Evolutionary conservation across 1,140 invertebrate species (phyloP).

Genomic region (Ptiloglossa arizonensis): DNA sequence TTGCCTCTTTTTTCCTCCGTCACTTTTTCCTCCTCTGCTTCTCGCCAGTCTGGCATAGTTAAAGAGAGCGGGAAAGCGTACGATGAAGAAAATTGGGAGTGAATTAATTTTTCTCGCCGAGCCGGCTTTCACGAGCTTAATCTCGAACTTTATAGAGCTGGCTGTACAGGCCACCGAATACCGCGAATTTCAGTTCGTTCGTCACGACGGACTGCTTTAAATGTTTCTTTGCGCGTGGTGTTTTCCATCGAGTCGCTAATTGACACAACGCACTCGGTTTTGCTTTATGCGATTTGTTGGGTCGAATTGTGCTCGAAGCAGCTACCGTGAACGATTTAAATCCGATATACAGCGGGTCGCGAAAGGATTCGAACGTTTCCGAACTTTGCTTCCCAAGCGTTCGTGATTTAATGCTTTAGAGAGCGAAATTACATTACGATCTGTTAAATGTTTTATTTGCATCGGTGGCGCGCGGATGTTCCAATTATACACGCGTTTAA

Average conservation of each 20-base stretch:
- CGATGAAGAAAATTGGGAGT: conserved; percentile 4
- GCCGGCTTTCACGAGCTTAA: background rate
- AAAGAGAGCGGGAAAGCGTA: background rate
- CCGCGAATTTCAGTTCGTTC: background rate
- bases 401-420: background rate
- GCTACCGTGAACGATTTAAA: background rate
- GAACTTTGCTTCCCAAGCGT: background rate
- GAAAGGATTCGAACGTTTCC: too few relatives aligned
- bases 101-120: conserved; percentile 40
- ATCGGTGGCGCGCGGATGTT: too few relatives aligned
- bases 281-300: conserved; percentile 7
- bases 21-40: background rate
- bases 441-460: too few relatives aligned
- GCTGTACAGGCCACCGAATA: background rate
- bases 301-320: background rate
- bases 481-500: too few relatives aligned
- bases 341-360: too few relatives aligned
- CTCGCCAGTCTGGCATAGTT: too few relatives aligned
- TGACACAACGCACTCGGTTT: background rate
- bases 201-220: background rate
- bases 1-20: background rate
- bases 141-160: background rate
- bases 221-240: background rate
- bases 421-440: background rate
- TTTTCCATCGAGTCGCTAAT: conserved; percentile 6